Conservation (phyloP, 2,113 vertebrate genomes). For the Oryzias melastigma region DNA sequence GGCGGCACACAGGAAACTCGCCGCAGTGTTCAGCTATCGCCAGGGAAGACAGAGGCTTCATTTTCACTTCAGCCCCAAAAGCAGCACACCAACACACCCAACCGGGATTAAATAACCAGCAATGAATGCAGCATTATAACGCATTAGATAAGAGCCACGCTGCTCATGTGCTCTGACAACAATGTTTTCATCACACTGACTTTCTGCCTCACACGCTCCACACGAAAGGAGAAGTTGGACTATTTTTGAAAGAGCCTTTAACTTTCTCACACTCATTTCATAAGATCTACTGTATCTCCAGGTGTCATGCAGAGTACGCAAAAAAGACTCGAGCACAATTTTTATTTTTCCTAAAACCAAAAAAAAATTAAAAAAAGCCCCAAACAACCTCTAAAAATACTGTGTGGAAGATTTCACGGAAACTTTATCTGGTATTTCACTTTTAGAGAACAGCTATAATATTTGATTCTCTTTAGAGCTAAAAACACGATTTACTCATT, state of each 20-base stretch:
- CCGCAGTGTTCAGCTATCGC: not conserved
- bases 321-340: not conserved
- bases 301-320: not conserved
- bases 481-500: slow-evolving; percentile 15
- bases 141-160: slow-evolving; percentile 41
- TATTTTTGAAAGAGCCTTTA: slow-evolving; percentile 22
- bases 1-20: slow-evolving; percentile 9
- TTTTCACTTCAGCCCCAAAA: slow-evolving; percentile 19
- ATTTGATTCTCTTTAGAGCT: no score
- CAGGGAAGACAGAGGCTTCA: not conserved
- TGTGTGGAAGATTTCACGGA: no score
- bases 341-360: no score
- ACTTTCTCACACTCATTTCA: slow-evolving; percentile 33
- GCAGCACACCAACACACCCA: slow-evolving; percentile 21
- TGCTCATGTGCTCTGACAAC: slow-evolving; percentile 53
- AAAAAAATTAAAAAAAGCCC: no score
- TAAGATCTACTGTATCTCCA: not conserved
- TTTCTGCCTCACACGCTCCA: slow-evolving; percentile 28
- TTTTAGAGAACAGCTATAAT: not conserved
- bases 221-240: slow-evolving; percentile 44
- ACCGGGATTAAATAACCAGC: slow-evolving; percentile 23
- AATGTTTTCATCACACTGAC: slow-evolving; percentile 41
- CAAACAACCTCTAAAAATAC: no score
- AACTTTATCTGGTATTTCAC: no score
- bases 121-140: slow-evolving; percentile 44